Base-by-base conservation (phyloP, 2,797 vertebrate species). In the Parotocinclus haroldoi region DNA sequence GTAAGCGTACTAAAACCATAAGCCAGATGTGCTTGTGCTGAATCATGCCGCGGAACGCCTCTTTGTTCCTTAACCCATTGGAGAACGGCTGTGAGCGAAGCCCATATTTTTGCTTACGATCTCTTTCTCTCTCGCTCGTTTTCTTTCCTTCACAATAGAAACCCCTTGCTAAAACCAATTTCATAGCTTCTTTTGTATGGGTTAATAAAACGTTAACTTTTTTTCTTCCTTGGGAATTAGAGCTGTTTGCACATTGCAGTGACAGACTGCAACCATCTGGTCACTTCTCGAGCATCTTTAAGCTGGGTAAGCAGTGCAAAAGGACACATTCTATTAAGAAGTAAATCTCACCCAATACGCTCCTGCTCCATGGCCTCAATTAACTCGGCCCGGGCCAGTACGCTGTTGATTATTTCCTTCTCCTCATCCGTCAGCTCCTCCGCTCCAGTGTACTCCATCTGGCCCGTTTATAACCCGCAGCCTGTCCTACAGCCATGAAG, bases 391-490 rank as follows among this genome's bases (percentile, higher is more conserved):
- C 95, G 88, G 7, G 93, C 93, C 1, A 98, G 91, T 10, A 98
- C 96, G 0, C 86, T 54, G 90, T 97, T 97, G 88, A 98, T 98
- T 72, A 96, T 94, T 80, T 94, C 93, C 86, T 96, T 98, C 84
- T 98, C 96, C 79, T 98, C 95, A 0, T 98, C 95, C 0, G 95
- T 98, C 84, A 98, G 92, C 70, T 96, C 93, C 60, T 90, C 93
- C 60, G 56, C 39, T 77, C 81, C 60, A 74, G 69, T 44, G 40
- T 44, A 55, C 45, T 76, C 69, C 71, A 76, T 72, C 58, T 63
- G 68, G 10, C 58, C 45, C 18, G 66, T 14, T 54, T 70, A 45
- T 53, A 60, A 66, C 56, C 53, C 63, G 46, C 60, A 72, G 61
- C 49, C 12, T 42, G 39, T 72, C 62, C 68, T 74, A 66, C 60